Conservation (phyloP, 2,113 vertebrate genomes). For the Phyllostomus hastatus region DNA sequence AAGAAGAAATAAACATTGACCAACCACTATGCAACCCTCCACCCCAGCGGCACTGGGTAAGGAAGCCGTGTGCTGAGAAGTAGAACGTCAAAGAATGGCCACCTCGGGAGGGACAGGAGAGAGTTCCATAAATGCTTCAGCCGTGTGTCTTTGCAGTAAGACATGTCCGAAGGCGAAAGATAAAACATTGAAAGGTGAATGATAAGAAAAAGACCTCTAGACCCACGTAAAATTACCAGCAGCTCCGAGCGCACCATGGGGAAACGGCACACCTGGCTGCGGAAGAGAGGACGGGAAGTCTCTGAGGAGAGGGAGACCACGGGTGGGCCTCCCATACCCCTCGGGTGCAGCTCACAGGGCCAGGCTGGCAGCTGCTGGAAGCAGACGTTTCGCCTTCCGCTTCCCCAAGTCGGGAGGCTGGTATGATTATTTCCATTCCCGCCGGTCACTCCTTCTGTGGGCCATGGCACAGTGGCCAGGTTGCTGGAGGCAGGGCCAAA, state of each 20-base stretch:
- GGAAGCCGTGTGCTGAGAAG: background rate
- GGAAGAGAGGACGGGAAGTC: background rate
- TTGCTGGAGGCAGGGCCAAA: background rate
- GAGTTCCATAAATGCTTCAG: background rate
- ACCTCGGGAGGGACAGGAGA: rapidly evolving
- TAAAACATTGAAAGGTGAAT: background rate
- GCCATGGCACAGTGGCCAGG: background rate
- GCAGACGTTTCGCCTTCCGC: background rate
- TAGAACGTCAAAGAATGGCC: background rate
- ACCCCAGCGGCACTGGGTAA: background rate
- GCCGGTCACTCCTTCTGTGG: background rate
- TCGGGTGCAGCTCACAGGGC: background rate
- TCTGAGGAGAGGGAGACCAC: background rate
- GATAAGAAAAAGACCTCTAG: background rate
- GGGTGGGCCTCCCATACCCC: background rate
- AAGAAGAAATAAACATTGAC: background rate
- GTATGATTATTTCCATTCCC: background rate
- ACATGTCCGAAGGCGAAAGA: background rate
- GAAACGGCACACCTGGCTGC: background rate
- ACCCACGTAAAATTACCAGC: conserved; percentile 27
- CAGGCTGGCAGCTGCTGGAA: background rate
- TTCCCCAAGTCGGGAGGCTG: background rate
- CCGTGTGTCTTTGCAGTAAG: conserved; percentile 10
- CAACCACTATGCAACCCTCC: background rate
- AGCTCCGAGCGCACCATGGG: background rate